Conservation (phyloP, 1,140 invertebrate genomes). For the Cotesia typhae region DNA sequence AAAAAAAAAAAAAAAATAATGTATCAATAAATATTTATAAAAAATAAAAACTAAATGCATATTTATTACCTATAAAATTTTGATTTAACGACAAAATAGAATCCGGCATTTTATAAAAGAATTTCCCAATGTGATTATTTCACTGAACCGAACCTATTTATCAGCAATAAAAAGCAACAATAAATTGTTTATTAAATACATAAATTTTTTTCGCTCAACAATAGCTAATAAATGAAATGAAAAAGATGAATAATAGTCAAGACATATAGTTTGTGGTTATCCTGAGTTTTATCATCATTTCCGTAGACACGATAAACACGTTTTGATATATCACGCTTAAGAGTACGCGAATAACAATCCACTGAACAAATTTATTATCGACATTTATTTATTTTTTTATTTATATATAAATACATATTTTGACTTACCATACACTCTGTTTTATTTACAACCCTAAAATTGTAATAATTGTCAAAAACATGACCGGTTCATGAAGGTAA, state of each 20-base stretch:
- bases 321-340: conserved; percentile 12
- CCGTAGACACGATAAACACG: conserved; percentile 32
- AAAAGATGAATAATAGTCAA: conserved; percentile 18
- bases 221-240: neutral
- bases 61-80: conserved; percentile 18
- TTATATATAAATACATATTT: neutral
- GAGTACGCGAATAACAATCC: neutral
- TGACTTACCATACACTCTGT: conserved; percentile 30
- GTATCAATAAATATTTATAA: neutral
- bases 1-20: neutral
- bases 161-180: neutral
- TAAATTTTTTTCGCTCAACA: neutral
- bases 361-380: neutral
- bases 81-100: conserved; percentile 14
- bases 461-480: conserved; percentile 31
- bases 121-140: neutral
- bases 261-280: conserved; percentile 35
- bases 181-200: neutral
- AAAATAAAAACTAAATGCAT: too few species aligned
- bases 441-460: conserved; percentile 23
- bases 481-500: conserved; percentile 29
- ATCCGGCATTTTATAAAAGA: conserved; percentile 27
- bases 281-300: conserved; percentile 35
- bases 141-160: neutral
- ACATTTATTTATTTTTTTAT: neutral